These are phyloP conservation scores for Florisuga fusca DNA, from an alignment of 2,797 vertebrate genomes.

Conservation along the genomic window DNA sequence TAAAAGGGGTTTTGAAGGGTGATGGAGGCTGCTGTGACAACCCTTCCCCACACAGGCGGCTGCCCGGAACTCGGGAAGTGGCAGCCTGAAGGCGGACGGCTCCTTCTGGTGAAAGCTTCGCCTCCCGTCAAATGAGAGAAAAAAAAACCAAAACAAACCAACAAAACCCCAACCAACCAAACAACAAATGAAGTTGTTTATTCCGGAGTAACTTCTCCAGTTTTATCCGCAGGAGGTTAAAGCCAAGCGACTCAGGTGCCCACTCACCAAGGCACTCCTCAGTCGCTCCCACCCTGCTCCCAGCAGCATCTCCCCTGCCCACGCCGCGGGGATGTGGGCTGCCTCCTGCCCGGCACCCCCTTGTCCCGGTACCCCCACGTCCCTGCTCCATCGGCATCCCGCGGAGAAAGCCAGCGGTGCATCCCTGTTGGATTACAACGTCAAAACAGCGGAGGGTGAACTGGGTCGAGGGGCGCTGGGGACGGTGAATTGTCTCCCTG, in stretches of 20 bases:
- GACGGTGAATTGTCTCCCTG: accelerated
- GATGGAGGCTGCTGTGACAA: not conserved
- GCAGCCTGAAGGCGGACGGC: not conserved
- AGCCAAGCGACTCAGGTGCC: not conserved
- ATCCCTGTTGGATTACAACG: accelerated
- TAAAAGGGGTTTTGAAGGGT: not conserved
- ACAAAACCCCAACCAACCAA: too few species aligned
- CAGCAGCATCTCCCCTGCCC: not conserved
- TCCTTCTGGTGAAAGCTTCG: not conserved
- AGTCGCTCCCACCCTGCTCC: not conserved
- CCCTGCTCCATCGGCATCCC: accelerated
- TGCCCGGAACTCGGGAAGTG: not conserved
- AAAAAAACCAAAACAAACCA: too few species aligned
- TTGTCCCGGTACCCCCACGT: too few species aligned
- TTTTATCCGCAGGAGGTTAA: not conserved
- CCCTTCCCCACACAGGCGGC: not conserved
- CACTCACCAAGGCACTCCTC: accelerated
- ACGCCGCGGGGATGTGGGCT: accelerated
- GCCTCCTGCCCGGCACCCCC: not conserved
- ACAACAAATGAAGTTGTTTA: not conserved
- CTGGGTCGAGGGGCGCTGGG: not conserved
- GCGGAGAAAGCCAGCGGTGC: accelerated
- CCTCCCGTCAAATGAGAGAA: not conserved
- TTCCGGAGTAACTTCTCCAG: not conserved
- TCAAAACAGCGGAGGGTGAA: not conserved